phyloP scores from a whole-genome alignment of 2,113 vertebrate genomes.

The Prolemur simus region DNA sequence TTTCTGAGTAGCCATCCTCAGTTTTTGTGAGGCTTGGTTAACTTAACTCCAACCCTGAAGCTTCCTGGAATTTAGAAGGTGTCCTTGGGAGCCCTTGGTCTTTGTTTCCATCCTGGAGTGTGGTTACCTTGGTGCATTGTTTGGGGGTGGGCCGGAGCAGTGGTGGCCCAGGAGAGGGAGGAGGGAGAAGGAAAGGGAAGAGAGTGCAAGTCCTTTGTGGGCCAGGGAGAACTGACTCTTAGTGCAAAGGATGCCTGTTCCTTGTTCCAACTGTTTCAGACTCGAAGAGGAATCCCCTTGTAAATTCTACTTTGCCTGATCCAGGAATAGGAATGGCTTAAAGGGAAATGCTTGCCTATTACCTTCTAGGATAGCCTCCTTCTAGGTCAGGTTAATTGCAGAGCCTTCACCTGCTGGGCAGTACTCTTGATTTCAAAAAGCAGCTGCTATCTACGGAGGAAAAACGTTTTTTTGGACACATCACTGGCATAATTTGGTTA shows the following conservation, averaged over 20 bases:
- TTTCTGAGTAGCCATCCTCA: neutral
- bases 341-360: neutral
- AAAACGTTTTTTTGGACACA: neutral
- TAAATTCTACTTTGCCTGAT: neutral
- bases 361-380: neutral
- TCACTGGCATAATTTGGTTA: neutral
- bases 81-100: neutral
- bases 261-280: neutral
- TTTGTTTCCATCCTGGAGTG: neutral
- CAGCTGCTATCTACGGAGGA: neutral
- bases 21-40: neutral
- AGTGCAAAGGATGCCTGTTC: neutral
- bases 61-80: neutral
- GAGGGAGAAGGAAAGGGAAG: neutral
- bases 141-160: fast-evolving
- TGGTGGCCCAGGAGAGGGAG: neutral
- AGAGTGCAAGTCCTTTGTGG: neutral
- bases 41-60: neutral
- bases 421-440: slow-evolving; percentile 7
- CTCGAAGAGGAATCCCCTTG: neutral
- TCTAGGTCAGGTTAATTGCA: neutral
- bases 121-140: neutral
- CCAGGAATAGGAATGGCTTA: neutral
- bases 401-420: neutral
- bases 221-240: neutral